Percentiles rank a stretch among this genome's conserved stretches.
phyloP scores from a whole-genome alignment of 2,113 vertebrate species.

The Eptatretus burgeri region DNA sequence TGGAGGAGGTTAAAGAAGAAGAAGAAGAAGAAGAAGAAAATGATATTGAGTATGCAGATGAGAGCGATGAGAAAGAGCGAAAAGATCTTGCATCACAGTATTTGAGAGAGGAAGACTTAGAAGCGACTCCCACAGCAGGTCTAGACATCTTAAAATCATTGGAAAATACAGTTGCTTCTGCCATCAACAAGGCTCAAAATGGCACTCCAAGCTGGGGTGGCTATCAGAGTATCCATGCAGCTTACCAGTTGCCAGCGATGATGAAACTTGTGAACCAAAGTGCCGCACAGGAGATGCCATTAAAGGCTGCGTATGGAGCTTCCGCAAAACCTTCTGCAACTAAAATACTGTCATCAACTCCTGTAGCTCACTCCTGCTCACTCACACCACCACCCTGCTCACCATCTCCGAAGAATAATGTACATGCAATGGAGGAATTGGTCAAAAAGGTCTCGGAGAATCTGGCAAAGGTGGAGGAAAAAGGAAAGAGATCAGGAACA shows the following conservation, averaged over 20 bases:
- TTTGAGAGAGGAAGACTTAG: conserved; percentile 71
- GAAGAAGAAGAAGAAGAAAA: conserved; percentile 16
- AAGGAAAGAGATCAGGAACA: not conserved
- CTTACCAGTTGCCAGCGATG: conserved; percentile 72
- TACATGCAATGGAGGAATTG: conserved; percentile 2
- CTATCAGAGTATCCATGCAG: conserved; percentile 82
- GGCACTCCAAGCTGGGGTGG: conserved; percentile 62
- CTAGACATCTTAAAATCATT: conserved; percentile 88
- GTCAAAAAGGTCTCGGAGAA: conserved; percentile 4
- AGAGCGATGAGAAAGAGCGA: conserved; percentile 38
- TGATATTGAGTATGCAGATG: conserved; percentile 35
- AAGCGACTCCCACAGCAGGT: conserved; percentile 56
- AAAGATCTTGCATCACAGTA: conserved; percentile 66
- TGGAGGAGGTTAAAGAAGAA: conserved; percentile 15
- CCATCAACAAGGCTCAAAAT: conserved; percentile 38
- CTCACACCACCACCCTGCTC: too few species aligned
- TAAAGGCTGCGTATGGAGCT: conserved; percentile 30
- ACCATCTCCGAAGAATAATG: not conserved
- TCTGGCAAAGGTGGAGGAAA: not conserved
- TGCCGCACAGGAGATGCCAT: conserved; percentile 20
- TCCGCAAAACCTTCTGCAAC: conserved; percentile 30
- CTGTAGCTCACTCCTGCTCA: conserved; percentile 14
- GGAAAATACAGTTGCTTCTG: conserved; percentile 55
- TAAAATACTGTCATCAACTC: conserved; percentile 26
- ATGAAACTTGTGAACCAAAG: conserved; percentile 35